Evolutionary conservation across 2,113 vertebrate genomes (phyloP), one percentile per base, ranked within the genome.

Genomic region (Nyctereutes procyonoides): DNA sequence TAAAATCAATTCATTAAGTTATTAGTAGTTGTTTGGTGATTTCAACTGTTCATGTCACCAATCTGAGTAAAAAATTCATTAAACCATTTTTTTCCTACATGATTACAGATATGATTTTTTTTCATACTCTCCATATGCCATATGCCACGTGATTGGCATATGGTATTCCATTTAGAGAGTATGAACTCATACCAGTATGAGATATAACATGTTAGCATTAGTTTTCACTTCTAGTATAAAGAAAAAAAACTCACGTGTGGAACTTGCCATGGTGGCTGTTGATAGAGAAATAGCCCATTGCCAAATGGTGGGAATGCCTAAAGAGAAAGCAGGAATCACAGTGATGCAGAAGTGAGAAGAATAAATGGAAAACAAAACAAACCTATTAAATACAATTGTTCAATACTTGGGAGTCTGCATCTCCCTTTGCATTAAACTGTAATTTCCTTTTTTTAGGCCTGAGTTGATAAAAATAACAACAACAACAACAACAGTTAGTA

Each of bases 241-340:
- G 74, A 85, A 74, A 81, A 81, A 82, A 81, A 63, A 83, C 81
- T 97, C 87, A 98, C 92, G 56, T 97, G 96, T 60, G 56, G 93
- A 76, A 97, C 69, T 67, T 92, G 88, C 96, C 96, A 97, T 9
- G 96, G 97, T 81, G 97, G 95, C 28, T 94, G 97, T 7, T 82
- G 95, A 89, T 85, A 97, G 30, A 96, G 87, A 86, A 95, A 91
- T 22, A 98, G 48, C n/a, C 95, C 98, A 69, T 96, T 98, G 92
- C 82, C 20, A 0, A 96, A 96, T 65, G 93, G 90, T 91, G 92
- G 88, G 38, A 90, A 97, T 11, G 92, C 81, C 97, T 97, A 35
- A 55, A 71, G 55, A 65, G 56, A 55, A 96, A 74, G 79, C 79
- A 67, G 63, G 60, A 95, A 85, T 83, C n/a, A 90, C 14, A 88